phyloP scores from a whole-genome alignment of 2,888 invertebrate genomes.

The Dynastes hyllus region DNA sequence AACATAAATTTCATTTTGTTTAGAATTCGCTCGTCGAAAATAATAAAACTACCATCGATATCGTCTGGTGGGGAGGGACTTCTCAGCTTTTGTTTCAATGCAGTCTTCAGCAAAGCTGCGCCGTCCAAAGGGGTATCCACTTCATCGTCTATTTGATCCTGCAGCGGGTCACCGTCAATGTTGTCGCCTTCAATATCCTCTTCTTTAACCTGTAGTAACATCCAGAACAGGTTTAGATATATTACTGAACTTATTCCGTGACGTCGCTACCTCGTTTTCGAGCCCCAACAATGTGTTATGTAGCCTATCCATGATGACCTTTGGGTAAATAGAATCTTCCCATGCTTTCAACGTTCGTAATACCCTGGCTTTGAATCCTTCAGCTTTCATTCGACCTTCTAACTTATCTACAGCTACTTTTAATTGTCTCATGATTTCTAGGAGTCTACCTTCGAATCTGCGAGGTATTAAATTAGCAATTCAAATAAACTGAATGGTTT shows the following conservation, averaged over 20 bases:
- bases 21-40: not conserved
- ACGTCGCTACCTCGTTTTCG: conserved; percentile 64
- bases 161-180: conserved; percentile 80
- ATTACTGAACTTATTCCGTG: not conserved
- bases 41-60: conserved; percentile 74
- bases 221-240: conserved; percentile 5
- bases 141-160: conserved; percentile 73
- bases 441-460: conserved; percentile 88
- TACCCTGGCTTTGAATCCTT: conserved; percentile 94
- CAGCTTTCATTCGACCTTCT: conserved; percentile 92
- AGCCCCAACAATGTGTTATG: conserved; percentile 94
- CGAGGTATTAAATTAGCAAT: too few relatives aligned
- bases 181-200: conserved; percentile 72
- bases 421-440: conserved; percentile 84
- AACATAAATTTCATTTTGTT: not conserved
- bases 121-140: conserved; percentile 84
- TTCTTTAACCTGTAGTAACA: conserved; percentile 67
- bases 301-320: conserved; percentile 89
- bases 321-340: conserved; percentile 99
- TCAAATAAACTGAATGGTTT: conserved; percentile 17
- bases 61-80: conserved; percentile 65
- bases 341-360: conserved; percentile 94
- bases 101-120: conserved; percentile 84
- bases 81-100: conserved; percentile 73
- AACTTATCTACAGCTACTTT: conserved; percentile 83